Evolutionary conservation across 2,797 vertebrate genomes (phyloP), one percentile per base, ranked within the genome.

Genomic region (Karalla daura): DNA sequence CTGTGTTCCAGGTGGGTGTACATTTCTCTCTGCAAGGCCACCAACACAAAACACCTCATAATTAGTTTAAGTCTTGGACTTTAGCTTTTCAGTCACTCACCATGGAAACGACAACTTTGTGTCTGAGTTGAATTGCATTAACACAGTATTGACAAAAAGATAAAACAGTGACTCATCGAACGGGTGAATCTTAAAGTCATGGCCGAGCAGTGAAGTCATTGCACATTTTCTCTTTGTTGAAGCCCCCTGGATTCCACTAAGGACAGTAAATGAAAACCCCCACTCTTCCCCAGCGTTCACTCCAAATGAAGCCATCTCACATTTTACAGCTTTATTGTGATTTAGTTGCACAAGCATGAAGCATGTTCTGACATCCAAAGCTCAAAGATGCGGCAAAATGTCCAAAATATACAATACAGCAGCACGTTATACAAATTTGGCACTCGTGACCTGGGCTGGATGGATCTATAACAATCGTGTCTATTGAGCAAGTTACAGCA

Each of bases 91-190:
- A 61, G 60, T 45, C 60, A 70, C 67, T 86, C 83, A 83, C 90
- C 89, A 87, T 90, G 86, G 87, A 82, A 92, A 92, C 84, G 12
- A 21, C n/a, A 51, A 47, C 49, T 39, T 73, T 78, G 25, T 24
- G 15, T 63, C 20, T 24, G 24, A 61, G 33, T 36, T 74, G 24
- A 76, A 70, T 30, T 10, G 9, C 49, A 40, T n/a, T 35, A 17
- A 60, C 39, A 46, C 9, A 43, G 5, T 14, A 23, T 4, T 32
- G 12, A 23, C 55, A 67, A 50, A 43, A n/a, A n/a, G n/a, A n/a
- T n/a, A n/a, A n/a, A 13, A 15, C 4, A 21, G 12, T 12, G 20
- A 52, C 35, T 44, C 17, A 43, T 3, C 12, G 2, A 4, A 2
- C 20, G 46, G 23, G 25, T 43, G 35, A 33, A 18, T 7, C 28